Evolutionary conservation across 2,888 invertebrate genomes (phyloP), one percentile per base, ranked within the genome.

Genomic region (Boloria selene): DNA sequence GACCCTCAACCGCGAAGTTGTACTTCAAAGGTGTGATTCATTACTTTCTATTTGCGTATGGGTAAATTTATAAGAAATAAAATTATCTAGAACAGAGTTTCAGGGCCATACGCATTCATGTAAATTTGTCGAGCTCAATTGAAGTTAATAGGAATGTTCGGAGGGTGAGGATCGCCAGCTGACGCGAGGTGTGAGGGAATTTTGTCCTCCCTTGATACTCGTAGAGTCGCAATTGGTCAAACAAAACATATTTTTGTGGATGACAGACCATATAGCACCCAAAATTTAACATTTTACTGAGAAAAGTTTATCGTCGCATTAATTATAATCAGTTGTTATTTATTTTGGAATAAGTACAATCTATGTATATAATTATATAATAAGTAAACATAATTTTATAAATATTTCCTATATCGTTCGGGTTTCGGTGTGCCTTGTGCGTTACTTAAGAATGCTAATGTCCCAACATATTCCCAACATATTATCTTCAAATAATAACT

Each of bases 61-160:
- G 22, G 22, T 22, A 22, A 22, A 22, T 22, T 22, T 22, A 22
- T 22, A 22, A 3, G 22, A 22, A 22, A 22, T 22, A 54, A 54
- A 13, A 14, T 53, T 31, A 26, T 14, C 13, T 6, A 13, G 31
- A 31, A 38, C 0, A n/a, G 17, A 31, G n/a, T 74, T 74, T 70
- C 55, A n/a, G 80, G 76, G 85, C 88, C 82, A 70, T 68, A 64
- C 67, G 74, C 71, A 74, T 82, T 81, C 85, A 92, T 91, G 91
- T 91, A 90, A 91, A 92, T 92, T 91, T 91, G 90, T 90, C 85
- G 84, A 79, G 87, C 90, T 90, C 91, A 92, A 92, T 92, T 92
- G 92, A 91, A 92, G 91, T 91, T 91, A 91, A 91, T 91, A 90
- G 86, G 85, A 83, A 84, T 79, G 81, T 80, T 75, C 81, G 82